A percentile compares a stretch with the other conserved stretches of the same genome.
phyloP scores from a whole-genome alignment of 1,140 invertebrate genomes.

The Drosophila orosa region DNA sequence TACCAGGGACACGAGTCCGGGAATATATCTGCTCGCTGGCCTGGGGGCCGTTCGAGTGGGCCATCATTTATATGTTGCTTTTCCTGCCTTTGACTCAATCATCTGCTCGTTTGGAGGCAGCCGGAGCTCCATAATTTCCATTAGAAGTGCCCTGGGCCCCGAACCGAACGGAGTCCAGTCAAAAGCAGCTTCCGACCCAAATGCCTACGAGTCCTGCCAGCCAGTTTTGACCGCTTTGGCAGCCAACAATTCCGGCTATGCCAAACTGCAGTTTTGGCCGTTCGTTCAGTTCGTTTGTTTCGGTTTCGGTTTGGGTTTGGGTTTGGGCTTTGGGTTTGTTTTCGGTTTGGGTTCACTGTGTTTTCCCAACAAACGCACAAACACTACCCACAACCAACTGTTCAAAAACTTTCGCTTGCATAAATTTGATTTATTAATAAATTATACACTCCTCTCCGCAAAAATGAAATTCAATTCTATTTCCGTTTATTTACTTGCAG shows the following conservation, averaged over 20 bases:
- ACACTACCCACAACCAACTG: neutral
- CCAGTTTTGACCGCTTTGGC: conserved; percentile 33
- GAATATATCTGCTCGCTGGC: conserved; percentile 23
- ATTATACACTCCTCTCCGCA: conserved; percentile 36
- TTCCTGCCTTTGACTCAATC: conserved; percentile 49
- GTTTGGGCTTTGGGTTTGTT: conserved; percentile 6
- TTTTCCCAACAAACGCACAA: conserved; percentile 4
- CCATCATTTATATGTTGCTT: conserved; percentile 39
- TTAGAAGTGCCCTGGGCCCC: conserved; percentile 33
- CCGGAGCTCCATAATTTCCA: conserved; percentile 41
- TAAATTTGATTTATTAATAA: conserved; percentile 53
- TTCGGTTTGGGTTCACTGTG: conserved; percentile 1
- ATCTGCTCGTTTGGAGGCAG: conserved; percentile 33
- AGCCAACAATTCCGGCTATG: conserved; percentile 43
- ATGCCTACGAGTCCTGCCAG: conserved; percentile 9
- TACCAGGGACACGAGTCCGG: conserved; percentile 1
- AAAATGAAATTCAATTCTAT: conserved; percentile 42
- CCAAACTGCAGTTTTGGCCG: conserved; percentile 32
- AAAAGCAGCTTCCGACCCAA: conserved; percentile 26
- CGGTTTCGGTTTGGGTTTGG: conserved; percentile 11
- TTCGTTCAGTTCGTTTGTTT: conserved; percentile 19
- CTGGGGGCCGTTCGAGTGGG: conserved; percentile 6
- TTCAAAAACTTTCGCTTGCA: conserved; percentile 37
- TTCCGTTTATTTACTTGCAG: conserved; percentile 52
- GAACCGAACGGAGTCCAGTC: conserved; percentile 12